Base-by-base conservation (phyloP, 2,113 vertebrate species). In the Anguilla japonica region DNA sequence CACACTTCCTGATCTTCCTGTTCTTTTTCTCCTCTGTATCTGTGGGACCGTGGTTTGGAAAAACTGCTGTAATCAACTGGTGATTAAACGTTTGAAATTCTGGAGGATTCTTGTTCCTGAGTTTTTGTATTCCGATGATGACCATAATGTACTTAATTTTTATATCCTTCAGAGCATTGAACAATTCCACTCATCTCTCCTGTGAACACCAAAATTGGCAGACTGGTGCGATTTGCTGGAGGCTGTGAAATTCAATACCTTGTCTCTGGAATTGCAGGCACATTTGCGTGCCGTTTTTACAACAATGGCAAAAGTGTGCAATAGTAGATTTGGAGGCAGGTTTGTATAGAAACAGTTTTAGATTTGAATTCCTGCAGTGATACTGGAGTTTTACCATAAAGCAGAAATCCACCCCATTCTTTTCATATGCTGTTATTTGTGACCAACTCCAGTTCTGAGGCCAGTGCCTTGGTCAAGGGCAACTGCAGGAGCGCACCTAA, bases 31-130 rank as follows among this genome's bases (percentile, higher is more conserved):
- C 71, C n/a, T 75, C 11, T 7, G 71, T 75, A n/a, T 75, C 71
- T 75, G n/a, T 75, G 71, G 71, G 71, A 75, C 71, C n/a, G 60
- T 85, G 56, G 41, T 16, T 86, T 34, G 34, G n/a, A 82, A 84
- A 53, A 83, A 83, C 26, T 84, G 22, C 71, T 82, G 85, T 86
- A 82, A 75, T 9, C n/a, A 46, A 16, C 29, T n/a, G 60, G 57
- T 40, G 57, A n/a, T 81, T 46, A 41, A 86, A 86, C 14, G 22
- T 85, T 75, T 34, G n/a, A 29, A 75, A 53, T 53, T 79, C 41
- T 80, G 50, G 18, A 60, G 40, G 79, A 67, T 81, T 82, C 39
- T 34, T 75, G 53, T 86, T 63, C 56, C 26, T 82, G 85, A 82
- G 60, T 86, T 41, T 81, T 43, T 41, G 50, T 83, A 85, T 67